Base-by-base conservation (phyloP, 2,888 invertebrate genomes). In the Andricus quercusramuli region DNA sequence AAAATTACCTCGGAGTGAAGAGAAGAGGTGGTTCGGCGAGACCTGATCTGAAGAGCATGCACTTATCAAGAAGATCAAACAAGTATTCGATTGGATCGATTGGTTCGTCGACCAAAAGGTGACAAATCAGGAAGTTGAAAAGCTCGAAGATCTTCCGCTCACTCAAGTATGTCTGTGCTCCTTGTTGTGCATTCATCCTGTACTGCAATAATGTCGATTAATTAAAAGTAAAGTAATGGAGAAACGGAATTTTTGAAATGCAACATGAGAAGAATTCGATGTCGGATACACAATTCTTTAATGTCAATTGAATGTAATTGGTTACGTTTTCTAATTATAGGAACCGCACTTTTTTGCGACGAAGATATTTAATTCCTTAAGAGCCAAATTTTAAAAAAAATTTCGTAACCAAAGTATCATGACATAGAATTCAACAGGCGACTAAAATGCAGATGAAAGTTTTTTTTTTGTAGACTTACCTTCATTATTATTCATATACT, bases 41-140 rank as follows among this genome's bases (percentile, higher is more conserved):
- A 5, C 93, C 93, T 6, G 92, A 87, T 85, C 93, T 91, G 86
- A 93, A 94, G 44, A 93, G 87, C 68, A 93, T 85, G 83, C 94
- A 93, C 83, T 91, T 92, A 85, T 93, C 93, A 76, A 94, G 85
- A 25, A 94, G 88, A 81, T 93, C 90, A 79, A 92, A 85, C 56
- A 94, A 90, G 86, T 93, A 94, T 62, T 90, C 89, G 68, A 94
- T 91, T 3, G 94, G 94, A 85, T 93, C 92, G 25, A 92, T 89
- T 79, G 93, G 93, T 80, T 90, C 87, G 17, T 91, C 90, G 41
- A 92, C 91, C 51, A 93, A 84, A 56, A 94, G 84, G 83, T 94
- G 93, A 2, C 93, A 91, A 77, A 93, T 91, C 77, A 94, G 89
- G 86, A 93, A 94, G 84, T 93, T 92, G 85, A 93, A 93, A 62